These are phyloP conservation scores for Drosophila cracens DNA, from an alignment of 2,888 invertebrate species.

Conservation along the genomic window DNA sequence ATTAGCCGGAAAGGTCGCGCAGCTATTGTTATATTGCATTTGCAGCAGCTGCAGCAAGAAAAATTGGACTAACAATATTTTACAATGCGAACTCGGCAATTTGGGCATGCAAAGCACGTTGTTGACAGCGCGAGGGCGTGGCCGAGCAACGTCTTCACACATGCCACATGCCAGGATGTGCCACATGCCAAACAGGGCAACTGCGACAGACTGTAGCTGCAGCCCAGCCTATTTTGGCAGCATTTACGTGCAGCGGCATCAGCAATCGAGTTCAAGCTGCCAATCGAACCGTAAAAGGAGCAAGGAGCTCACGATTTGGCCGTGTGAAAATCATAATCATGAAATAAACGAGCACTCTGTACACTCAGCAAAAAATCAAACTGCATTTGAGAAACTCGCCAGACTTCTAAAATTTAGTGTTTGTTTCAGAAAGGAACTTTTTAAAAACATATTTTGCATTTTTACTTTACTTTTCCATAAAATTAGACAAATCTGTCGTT, in stretches of 20 bases:
- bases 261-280: conserved; percentile 5
- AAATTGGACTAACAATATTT: conserved; percentile 53
- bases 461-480: too few species aligned
- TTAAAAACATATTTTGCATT: too few species aligned
- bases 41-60: conserved; percentile 15
- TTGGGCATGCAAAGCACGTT: conserved; percentile 74
- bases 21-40: conserved; percentile 52
- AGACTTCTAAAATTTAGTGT: background rate
- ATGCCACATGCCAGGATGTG: conserved; percentile 21
- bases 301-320: conserved; percentile 42
- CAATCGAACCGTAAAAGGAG: conserved; percentile 31
- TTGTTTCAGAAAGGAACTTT: background rate
- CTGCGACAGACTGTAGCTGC: conserved; percentile 50
- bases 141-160: conserved; percentile 20
- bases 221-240: conserved; percentile 52
- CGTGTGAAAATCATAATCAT: conserved; percentile 76
- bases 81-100: conserved; percentile 40
- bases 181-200: conserved; percentile 10
- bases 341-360: conserved; percentile 64
- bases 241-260: conserved; percentile 26
- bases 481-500: too few species aligned
- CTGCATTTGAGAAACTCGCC: background rate
- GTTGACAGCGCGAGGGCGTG: conserved; percentile 69
- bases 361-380: background rate
- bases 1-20: conserved; percentile 53